Evolutionary conservation across 35 echinoderm and acorn worm genomes (phyloP), one percentile per base, ranked within the genome.

Genomic region (Apostichopus japonicus): DNA sequence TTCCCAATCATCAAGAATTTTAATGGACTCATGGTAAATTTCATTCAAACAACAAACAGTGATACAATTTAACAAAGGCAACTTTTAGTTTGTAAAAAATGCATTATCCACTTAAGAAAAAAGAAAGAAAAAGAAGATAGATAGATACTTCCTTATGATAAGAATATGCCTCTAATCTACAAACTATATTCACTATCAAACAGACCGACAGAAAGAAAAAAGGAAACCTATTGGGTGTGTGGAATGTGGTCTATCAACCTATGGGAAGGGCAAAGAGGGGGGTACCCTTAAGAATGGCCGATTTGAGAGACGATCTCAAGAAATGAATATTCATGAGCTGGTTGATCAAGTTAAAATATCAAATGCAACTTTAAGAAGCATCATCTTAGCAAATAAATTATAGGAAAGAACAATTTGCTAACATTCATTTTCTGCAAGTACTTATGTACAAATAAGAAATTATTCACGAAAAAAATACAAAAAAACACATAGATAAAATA

Each of bases 1-100:
- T 75, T 75, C 71, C 71, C 71, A 75, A 75, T 75, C 71, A 75
- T 19, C 71, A 75, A 75, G 71, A 75, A 75, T 19, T 75, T 75
- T 75, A 75, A 75, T 75, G 21, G 71, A 75, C 22, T 75, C 71
- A n/a, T 75, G 71, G 71, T 75, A 15, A 75, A 75, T 75, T 15
- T 75, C 71, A 75, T 75, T 44, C 71, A 75, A 75, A 75, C 71
- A 75, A 75, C 17, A n/a, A 75, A 75, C 71, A 75, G 17, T 75
- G 71, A 75, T 75, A 75, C 71, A 75, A 75, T 75, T 75, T 21
- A 75, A 75, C 71, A 75, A 75, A 75, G n/a, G 71, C 15, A 14
- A 75, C 15, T 10, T 61, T 61, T 61, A 75, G 71, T 75, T 75
- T 75, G 71, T 75, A 75, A 75, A 75, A 75, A 75, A 75, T 75